Evolutionary conservation across 2,888 invertebrate species (phyloP).

Genomic region (Opisthograptis luteolata): DNA sequence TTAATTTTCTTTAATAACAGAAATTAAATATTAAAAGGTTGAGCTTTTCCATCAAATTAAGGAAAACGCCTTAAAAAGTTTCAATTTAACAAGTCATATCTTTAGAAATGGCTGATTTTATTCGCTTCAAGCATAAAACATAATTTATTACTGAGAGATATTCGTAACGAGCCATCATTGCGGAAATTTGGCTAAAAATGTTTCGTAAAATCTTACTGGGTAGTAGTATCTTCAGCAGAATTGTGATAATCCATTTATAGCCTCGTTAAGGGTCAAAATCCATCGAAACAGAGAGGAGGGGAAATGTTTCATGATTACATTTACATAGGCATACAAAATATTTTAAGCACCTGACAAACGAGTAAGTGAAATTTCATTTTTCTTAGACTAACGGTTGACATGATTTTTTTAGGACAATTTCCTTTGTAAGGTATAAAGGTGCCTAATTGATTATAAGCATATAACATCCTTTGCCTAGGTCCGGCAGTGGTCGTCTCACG

Average conservation of each 20-base stretch:
- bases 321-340: too few species aligned
- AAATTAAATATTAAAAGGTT: too few species aligned
- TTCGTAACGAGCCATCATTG: conserved; percentile 10
- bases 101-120: conserved; percentile 1
- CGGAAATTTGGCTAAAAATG: conserved; percentile 25
- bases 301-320: too few species aligned
- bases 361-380: too few species aligned
- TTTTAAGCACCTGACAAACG: too few species aligned
- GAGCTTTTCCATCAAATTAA: not conserved
- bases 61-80: not conserved
- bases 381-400: too few species aligned
- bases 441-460: too few species aligned
- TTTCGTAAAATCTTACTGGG: conserved; percentile 22
- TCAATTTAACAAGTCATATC: conserved; percentile 1
- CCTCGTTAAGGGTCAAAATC: conserved; percentile 30
- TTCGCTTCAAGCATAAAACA: conserved; percentile 8
- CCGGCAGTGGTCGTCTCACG: too few species aligned
- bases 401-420: too few species aligned
- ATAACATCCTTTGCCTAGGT: too few species aligned
- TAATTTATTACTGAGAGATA: conserved; percentile 10
- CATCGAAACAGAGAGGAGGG: not conserved
- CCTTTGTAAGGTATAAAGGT: too few species aligned
- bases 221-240: conserved; percentile 37
- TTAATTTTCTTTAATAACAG: too few species aligned
- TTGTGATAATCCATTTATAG: conserved; percentile 39